These are phyloP conservation scores for Furcifer pardalis DNA, from an alignment of 2,797 vertebrate species.

Conservation along the genomic window DNA sequence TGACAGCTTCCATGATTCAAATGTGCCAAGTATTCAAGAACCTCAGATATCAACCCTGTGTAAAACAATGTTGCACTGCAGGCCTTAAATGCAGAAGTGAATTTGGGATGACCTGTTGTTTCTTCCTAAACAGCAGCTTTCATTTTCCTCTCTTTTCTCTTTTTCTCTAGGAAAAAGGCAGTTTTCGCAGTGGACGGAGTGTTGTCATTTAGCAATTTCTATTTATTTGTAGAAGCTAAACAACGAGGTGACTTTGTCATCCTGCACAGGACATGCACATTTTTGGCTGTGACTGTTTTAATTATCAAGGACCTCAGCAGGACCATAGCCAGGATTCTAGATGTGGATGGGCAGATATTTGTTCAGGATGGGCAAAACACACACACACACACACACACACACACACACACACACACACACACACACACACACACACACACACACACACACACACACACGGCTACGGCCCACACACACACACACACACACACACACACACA, in stretches of 20 bases:
- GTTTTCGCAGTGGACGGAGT: conserved; percentile 89
- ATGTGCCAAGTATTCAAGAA: background rate
- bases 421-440: too few species aligned
- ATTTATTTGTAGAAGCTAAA: background rate
- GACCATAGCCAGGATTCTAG: too few species aligned
- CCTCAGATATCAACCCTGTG: background rate
- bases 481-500: too few species aligned
- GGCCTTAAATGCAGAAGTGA: background rate
- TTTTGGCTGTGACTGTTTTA: conserved; percentile 21
- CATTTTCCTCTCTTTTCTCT: too few species aligned
- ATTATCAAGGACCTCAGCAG: background rate
- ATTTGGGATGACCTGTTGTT: background rate
- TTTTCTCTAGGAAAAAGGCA: conserved; percentile 82
- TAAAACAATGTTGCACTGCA: background rate
- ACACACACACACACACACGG: too few species aligned
- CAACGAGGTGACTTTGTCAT: background rate
- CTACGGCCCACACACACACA: too few species aligned
- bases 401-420: too few species aligned
- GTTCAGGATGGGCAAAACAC: too few species aligned
- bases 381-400: too few species aligned
- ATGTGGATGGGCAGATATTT: too few species aligned
- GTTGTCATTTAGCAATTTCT: conserved; percentile 83
- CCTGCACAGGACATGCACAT: conserved; percentile 25
- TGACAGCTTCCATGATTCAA: background rate
- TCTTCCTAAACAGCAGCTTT: conserved; percentile 8